Base-by-base conservation (phyloP, 2,888 invertebrate genomes). In the Polia nebulosa region DNA sequence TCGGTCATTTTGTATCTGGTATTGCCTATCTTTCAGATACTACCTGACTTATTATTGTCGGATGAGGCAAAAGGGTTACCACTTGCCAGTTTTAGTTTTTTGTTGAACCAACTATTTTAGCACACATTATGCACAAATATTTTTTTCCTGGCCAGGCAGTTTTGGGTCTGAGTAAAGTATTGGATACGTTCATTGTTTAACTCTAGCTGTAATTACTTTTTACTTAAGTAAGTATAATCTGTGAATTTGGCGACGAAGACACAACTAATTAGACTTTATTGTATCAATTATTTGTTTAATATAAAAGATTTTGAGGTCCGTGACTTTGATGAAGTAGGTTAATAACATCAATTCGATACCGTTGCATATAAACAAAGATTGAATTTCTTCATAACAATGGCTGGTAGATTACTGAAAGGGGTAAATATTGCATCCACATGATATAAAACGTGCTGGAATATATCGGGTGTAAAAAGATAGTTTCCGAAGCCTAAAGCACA, bases 251-350 rank as follows among this genome's bases (percentile, higher is more conserved):
- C 6, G 17, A 20, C 41, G 7, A 66, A 20, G 27, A 27, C 17
- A 41, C 17, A 45, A 66, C 11, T 13, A 34, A 29, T 11, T 29
- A 32, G 6, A 29, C 11, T 25, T 25, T 13, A 68, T 64, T n/a
- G 7, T 9, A 2, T 2, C 22, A 39, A 49, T 27, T 39, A 0
- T 51, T 29, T 72, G 17, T 51, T 44, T 59, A 36, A 29, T 22
- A 71, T 27, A 39, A 34, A n/a, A 51, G 27, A 25, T 17, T 39
- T 27, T 2, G 29, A 36, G 25, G 17, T n/a, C 25, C 25, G 20
- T 72, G 72, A 61, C 39, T 22, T 70, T 70, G 25, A 20, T 17
- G 11, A 27, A 29, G 22, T 59, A 39, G 72, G 72, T 60, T 52
- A 72, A 52, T 47, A 45, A 62, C 72, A 72, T 32, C 4, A 5